Evolutionary conservation across 2,113 vertebrate species (phyloP), one percentile per base, ranked within the genome.

Genomic region (Symphodus melops): DNA sequence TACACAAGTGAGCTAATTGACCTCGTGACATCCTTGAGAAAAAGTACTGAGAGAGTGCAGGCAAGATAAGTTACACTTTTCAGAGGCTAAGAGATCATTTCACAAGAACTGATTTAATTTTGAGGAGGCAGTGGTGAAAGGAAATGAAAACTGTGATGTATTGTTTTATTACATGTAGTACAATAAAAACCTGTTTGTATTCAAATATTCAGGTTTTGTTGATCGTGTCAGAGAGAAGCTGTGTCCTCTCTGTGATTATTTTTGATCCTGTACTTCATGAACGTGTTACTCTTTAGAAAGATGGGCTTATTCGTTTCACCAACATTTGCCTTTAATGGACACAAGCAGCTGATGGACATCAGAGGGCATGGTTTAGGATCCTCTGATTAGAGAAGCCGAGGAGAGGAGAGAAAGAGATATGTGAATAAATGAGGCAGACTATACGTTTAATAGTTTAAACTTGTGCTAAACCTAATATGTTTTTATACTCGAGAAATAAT

Each of bases 1-100:
- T 36, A 33, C 25, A 56, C 58, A 1, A 3, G 42, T 41, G 53
- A 60, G 60, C 48, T 54, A 19, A 11, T 36, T 63, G 72, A 85
- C 69, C 69, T 73, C 68, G 42, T 77, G 75, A 62, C 77, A 77
- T 73, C 68, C 49, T 71, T 75, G 49, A 71, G 59, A 67, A 85
- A 79, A 81, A n/a, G 49, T 42, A n/a, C 39, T 82, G 25, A 60
- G 25, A 17, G 68, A 28, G 66, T 52, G 8, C 28, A 33, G 44
- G 21, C 21, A 11, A 53, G 23, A 64, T n/a, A 57, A 39, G 28
- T 53, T 54, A 1, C 9, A 2, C 37, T 37, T 1, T 41, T 9
- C 39, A 41, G 72, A 3, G 19, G 46, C 46, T 48, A 41, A 71
- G 49, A 44, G 17, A 53, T n/a, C 9, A 60, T 41, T 39, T 39